These are phyloP conservation scores for Eptatretus atami DNA, from an alignment of 2,797 vertebrate species.

Conservation along the genomic window DNA sequence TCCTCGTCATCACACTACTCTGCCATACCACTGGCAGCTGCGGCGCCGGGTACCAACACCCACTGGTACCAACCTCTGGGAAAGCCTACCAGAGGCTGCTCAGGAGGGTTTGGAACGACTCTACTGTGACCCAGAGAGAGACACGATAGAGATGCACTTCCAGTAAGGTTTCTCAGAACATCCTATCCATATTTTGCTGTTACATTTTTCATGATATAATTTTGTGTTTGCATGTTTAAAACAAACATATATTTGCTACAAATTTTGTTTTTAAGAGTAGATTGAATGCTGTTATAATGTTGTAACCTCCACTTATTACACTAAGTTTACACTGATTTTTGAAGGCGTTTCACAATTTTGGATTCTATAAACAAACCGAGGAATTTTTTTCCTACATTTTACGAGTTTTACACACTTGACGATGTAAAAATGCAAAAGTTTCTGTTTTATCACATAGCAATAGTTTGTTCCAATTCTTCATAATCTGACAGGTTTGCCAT, in stretches of 20 bases:
- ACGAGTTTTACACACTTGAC: too few relatives aligned
- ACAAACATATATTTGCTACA: not conserved
- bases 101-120: constrained; percentile 96
- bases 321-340: too few relatives aligned
- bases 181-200: not conserved
- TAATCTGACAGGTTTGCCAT: too few relatives aligned
- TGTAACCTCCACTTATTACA: too few relatives aligned
- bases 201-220: not conserved
- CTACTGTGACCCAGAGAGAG: constrained; percentile 96
- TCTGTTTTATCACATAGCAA: too few relatives aligned
- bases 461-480: too few relatives aligned
- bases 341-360: too few relatives aligned
- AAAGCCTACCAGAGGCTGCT: constrained; percentile 64
- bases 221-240: not conserved
- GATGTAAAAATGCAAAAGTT: too few relatives aligned
- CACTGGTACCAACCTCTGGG: constrained; percentile 42
- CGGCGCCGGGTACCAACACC: constrained; percentile 15
- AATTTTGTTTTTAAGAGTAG: too few relatives aligned
- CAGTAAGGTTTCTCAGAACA: constrained; percentile 31
- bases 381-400: too few relatives aligned
- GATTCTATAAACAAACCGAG: too few relatives aligned
- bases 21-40: constrained; percentile 93
- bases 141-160: constrained; percentile 57
- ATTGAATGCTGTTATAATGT: too few relatives aligned
- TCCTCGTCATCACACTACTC: constrained; percentile 58